Conservation (phyloP, 2,888 invertebrate genomes). For the Euplagia quadripunctaria region DNA sequence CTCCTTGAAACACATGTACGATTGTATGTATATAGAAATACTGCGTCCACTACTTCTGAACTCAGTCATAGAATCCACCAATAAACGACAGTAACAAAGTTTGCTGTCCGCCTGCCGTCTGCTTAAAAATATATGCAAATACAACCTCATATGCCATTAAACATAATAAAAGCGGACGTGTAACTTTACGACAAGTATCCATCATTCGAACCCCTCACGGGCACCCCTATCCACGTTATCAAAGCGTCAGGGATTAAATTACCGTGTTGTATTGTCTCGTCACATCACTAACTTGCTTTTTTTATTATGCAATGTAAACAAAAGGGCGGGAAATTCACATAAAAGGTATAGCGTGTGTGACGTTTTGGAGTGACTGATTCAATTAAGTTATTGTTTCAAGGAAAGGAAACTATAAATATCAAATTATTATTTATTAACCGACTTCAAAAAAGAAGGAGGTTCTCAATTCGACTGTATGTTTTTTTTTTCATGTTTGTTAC, state of each 20-base stretch:
- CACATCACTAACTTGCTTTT: constrained; percentile 20
- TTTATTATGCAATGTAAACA: constrained; percentile 18
- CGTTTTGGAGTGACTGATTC: constrained; percentile 14
- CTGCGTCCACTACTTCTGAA: too few relatives aligned
- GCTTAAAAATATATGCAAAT: constrained; percentile 6
- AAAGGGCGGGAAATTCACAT: constrained; percentile 8
- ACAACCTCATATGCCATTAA: constrained; percentile 13
- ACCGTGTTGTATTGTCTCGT: constrained; percentile 16
- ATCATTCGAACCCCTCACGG: constrained; percentile 5
- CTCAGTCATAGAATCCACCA: background rate
- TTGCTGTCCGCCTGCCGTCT: background rate
- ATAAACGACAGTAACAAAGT: background rate
- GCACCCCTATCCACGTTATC: constrained; percentile 16
- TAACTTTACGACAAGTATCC: constrained; percentile 6
- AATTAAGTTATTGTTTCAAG: constrained; percentile 13
- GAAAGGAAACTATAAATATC: constrained; percentile 8
- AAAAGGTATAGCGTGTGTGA: constrained; percentile 9
- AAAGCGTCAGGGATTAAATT: constrained; percentile 18
- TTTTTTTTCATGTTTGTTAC: too few relatives aligned
- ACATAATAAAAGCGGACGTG: background rate
- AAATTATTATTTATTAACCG: background rate
- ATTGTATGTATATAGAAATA: too few relatives aligned
- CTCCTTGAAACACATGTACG: background rate
- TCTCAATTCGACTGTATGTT: too few relatives aligned
- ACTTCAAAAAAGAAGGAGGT: too few relatives aligned